These are phyloP conservation scores for Furcula furcula DNA, from an alignment of 2,888 invertebrate genomes.

Conservation along the genomic window DNA sequence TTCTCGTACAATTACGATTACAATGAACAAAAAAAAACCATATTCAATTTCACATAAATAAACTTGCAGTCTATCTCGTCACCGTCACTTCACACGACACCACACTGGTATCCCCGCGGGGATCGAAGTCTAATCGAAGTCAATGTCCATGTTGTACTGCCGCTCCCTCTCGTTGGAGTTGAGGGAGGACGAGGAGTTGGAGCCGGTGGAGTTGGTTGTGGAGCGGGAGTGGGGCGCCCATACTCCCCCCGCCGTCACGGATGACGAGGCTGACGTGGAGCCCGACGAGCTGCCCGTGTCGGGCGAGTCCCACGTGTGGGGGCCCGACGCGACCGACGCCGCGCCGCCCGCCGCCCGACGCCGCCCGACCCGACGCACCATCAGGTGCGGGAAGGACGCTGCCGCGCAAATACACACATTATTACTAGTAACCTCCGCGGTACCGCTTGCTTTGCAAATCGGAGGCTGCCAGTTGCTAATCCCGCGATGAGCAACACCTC, in stretches of 20 bases:
- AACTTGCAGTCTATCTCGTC: conserved; percentile 19
- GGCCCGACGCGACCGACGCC: conserved; percentile 9
- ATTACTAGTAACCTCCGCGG: too few relatives aligned
- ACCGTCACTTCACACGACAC: conserved; percentile 8
- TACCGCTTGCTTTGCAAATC: too few relatives aligned
- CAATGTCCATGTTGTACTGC: conserved; percentile 75
- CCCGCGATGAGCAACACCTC: too few relatives aligned
- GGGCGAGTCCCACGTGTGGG: conserved; percentile 12
- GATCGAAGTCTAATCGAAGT: conserved; percentile 59
- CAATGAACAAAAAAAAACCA: conserved; percentile 21
- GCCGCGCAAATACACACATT: too few relatives aligned
- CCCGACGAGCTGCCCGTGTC: conserved; percentile 13
- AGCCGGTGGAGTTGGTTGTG: conserved; percentile 27
- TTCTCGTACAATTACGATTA: conserved; percentile 31
- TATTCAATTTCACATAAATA: conserved; percentile 25
- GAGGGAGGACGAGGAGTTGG: conserved; percentile 37
- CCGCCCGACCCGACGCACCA: conserved; percentile 37
- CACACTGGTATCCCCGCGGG: conserved; percentile 2
- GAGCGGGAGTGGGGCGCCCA: conserved; percentile 38
- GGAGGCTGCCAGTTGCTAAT: too few relatives aligned
- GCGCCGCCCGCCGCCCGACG: conserved; percentile 28
- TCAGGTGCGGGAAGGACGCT: conserved; percentile 39
- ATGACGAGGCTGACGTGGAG: conserved; percentile 19
- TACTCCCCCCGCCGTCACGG: conserved; percentile 36
- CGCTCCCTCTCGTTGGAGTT: conserved; percentile 43